These are phyloP conservation scores for Alloscopus bannaensis DNA, from an alignment of 2,888 invertebrate genomes.

Conservation along the genomic window DNA sequence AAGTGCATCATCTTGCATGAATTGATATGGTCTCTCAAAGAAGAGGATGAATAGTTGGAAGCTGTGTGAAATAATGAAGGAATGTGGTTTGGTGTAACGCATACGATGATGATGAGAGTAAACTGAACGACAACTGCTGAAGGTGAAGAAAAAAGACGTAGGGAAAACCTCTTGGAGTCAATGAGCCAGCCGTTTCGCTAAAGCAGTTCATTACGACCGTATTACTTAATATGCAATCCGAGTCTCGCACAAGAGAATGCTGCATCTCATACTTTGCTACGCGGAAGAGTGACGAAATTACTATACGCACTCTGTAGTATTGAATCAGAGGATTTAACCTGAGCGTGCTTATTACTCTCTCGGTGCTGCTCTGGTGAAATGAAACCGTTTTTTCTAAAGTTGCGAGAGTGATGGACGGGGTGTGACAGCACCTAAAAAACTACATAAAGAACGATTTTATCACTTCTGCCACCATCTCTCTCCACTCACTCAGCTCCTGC, in stretches of 20 bases:
- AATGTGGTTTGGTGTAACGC: constrained; percentile 12
- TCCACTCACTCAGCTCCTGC: constrained; percentile 30
- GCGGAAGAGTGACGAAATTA: no score
- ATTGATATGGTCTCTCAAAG: neutral
- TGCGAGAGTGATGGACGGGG: constrained; percentile 61
- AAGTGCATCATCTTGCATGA: constrained; percentile 18
- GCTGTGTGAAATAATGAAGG: constrained; percentile 4
- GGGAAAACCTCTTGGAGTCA: constrained; percentile 6
- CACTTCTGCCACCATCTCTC: constrained; percentile 57
- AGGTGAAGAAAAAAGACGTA: neutral
- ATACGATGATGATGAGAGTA: neutral
- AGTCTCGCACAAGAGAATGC: no score
- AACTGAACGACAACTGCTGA: neutral
- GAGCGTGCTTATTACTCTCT: no score
- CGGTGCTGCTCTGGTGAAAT: constrained; percentile 55
- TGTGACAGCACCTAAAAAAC: constrained; percentile 63
- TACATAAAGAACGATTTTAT: constrained; percentile 62
- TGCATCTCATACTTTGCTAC: no score
- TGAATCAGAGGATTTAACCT: no score
- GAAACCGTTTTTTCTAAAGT: constrained; percentile 63
- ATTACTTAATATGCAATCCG: constrained; percentile 2
- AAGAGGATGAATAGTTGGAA: neutral
- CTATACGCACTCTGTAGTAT: no score
- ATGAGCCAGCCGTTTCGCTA: neutral
- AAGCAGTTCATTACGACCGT: constrained; percentile 10